phyloP scores from a whole-genome alignment of 1,140 invertebrate species.

The Apocrypta bakeri region DNA sequence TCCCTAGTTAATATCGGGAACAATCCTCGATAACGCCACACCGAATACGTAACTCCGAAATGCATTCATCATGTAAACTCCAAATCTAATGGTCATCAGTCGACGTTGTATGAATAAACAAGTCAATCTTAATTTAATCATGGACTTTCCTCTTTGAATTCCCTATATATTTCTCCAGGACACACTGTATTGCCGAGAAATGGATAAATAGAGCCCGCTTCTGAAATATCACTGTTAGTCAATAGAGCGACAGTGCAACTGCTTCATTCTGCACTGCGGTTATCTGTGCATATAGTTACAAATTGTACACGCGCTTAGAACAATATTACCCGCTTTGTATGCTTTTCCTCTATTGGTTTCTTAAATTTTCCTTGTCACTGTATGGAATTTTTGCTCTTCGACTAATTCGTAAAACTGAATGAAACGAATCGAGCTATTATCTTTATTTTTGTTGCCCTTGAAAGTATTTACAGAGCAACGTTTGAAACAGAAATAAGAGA shows the following conservation, averaged over 20 bases:
- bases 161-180: not conserved
- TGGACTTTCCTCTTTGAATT: not conserved
- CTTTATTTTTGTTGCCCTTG: too few relatives aligned
- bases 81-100: not conserved
- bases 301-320: not conserved
- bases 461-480: too few relatives aligned
- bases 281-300: not conserved
- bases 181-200: not conserved
- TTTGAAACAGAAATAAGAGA: too few relatives aligned
- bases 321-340: too few relatives aligned
- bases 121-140: constrained; percentile 48
- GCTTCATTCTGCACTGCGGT: not conserved
- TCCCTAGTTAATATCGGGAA: not conserved
- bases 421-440: too few relatives aligned
- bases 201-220: not conserved
- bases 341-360: not conserved
- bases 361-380: not conserved
- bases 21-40: constrained; percentile 14
- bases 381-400: too few relatives aligned
- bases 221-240: constrained; percentile 12
- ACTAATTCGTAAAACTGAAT: too few relatives aligned
- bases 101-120: constrained; percentile 7
- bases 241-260: not conserved
- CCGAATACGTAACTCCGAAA: not conserved
- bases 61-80: not conserved